Conservation (phyloP, 2,888 invertebrate genomes). For the Dioctria rufipes region DNA sequence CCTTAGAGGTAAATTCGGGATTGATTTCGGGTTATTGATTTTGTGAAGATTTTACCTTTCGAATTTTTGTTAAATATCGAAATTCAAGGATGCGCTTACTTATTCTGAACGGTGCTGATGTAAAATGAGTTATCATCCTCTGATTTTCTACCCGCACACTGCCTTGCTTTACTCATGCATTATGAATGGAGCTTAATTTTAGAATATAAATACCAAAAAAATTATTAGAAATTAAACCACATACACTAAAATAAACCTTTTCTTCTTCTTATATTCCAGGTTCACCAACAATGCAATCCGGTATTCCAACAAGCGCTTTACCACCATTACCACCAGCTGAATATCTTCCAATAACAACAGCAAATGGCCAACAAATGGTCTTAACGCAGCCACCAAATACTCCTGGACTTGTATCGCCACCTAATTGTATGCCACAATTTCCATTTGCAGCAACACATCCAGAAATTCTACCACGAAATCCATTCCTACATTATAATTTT, state of each 20-base stretch:
- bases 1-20: no score
- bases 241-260: not conserved
- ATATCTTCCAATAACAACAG: constrained; percentile 61
- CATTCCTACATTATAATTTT: constrained; percentile 76
- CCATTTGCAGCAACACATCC: constrained; percentile 73
- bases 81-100: no score
- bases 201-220: no score
- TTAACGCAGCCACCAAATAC: constrained; percentile 59
- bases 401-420: constrained; percentile 73
- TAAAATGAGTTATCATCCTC: no score
- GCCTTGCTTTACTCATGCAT: no score
- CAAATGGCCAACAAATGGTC: constrained; percentile 52
- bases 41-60: no score
- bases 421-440: constrained; percentile 74
- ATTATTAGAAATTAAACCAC: no score
- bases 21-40: no score
- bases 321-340: constrained; percentile 61
- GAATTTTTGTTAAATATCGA: no score
- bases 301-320: constrained; percentile 62
- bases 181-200: no score
- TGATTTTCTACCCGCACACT: no score
- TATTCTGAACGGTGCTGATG: no score
- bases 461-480: constrained; percentile 73
- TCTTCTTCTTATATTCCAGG: constrained; percentile 69
- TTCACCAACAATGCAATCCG: constrained; percentile 70